phyloP scores from a whole-genome alignment of 2,797 vertebrate species.

The Rhinoraja longicauda region DNA sequence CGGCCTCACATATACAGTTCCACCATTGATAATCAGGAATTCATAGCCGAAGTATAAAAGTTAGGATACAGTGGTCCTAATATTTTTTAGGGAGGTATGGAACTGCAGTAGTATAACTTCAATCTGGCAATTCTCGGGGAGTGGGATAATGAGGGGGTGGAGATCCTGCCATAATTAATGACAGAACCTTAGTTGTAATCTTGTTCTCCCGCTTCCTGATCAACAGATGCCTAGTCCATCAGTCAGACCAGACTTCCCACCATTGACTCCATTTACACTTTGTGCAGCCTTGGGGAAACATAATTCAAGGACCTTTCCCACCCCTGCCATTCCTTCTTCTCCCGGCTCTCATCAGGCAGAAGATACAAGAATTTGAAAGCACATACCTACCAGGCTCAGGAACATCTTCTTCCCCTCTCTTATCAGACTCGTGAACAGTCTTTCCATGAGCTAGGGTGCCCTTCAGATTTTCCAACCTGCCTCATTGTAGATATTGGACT shows the following conservation, averaged over 20 bases:
- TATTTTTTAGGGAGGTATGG: neutral
- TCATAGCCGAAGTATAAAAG: neutral
- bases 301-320: no score
- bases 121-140: neutral
- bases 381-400: no score
- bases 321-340: no score
- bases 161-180: neutral
- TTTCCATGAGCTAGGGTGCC: no score
- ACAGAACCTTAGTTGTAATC: neutral
- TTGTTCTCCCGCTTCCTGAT: neutral
- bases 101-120: neutral
- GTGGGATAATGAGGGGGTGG: neutral
- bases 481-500: no score
- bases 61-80: neutral
- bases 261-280: no score
- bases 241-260: neutral
- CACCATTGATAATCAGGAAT: neutral
- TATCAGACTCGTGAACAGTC: no score
- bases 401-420: no score
- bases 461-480: no score
- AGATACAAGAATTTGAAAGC: no score
- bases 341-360: no score
- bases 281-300: no score
- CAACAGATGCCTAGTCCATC: neutral
- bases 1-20: neutral